Percentiles rank a stretch among this genome's conserved stretches.
Evolutionary conservation across 2,113 vertebrate genomes (phyloP).

Genomic region (Xenus cinereus): DNA sequence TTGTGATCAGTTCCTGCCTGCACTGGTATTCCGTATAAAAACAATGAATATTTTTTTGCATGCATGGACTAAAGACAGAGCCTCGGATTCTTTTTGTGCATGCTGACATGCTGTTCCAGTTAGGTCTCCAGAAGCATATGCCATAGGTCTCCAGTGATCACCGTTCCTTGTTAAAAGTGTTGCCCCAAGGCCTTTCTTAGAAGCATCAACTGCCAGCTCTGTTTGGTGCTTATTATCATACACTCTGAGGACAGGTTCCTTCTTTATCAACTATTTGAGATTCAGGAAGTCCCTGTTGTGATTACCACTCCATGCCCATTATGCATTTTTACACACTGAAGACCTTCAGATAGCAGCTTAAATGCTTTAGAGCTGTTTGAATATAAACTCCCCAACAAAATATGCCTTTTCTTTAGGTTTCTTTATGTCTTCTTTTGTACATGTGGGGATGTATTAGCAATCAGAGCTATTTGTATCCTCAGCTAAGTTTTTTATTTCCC

Average conservation of each 20-base stretch:
- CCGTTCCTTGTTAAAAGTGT: conserved; percentile 57
- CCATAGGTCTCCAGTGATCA: conserved; percentile 60
- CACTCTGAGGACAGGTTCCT: conserved; percentile 42
- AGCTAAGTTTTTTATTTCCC: background rate
- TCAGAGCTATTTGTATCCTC: background rate
- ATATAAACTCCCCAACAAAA: background rate
- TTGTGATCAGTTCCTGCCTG: background rate
- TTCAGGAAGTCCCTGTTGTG: conserved; percentile 60
- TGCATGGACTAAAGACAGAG: background rate
- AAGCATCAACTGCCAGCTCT: conserved; percentile 53
- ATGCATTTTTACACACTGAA: conserved; percentile 44
- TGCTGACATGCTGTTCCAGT: conserved; percentile 45
- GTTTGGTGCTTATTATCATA: conserved; percentile 61
- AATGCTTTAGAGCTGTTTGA: conserved; percentile 33
- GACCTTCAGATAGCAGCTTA: conserved; percentile 39
- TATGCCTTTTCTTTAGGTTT: background rate
- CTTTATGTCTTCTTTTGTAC: background rate
- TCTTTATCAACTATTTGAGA: conserved; percentile 57
- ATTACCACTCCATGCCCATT: conserved; percentile 32
- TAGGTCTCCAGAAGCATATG: conserved; percentile 48
- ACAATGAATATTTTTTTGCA: background rate
- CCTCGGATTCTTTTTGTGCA: background rate
- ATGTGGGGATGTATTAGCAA: background rate
- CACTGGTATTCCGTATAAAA: background rate
- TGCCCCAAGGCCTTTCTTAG: conserved; percentile 64